phyloP scores from a whole-genome alignment of 2,113 vertebrate species.

The Pithys albifrons region DNA sequence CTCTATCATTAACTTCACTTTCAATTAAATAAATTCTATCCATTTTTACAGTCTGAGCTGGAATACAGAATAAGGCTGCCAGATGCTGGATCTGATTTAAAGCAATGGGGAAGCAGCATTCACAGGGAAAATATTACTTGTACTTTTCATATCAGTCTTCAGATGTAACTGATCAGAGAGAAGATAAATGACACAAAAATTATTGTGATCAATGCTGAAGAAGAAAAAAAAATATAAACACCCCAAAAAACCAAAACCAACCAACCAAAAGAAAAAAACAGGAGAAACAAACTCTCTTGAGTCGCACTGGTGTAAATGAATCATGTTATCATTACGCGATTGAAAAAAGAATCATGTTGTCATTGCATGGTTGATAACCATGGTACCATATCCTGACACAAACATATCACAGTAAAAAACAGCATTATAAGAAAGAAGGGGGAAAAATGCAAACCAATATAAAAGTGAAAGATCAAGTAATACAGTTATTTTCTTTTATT shows the following conservation, averaged over 20 bases:
- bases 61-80: neutral
- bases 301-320: neutral
- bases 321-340: neutral
- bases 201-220: accelerated
- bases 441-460: neutral
- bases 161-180: neutral
- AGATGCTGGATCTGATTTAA: neutral
- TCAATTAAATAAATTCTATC: constrained; percentile 3
- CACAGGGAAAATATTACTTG: neutral
- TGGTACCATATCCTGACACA: neutral
- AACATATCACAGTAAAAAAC: neutral
- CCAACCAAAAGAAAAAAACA: neutral
- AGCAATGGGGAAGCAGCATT: neutral
- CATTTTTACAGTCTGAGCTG: neutral
- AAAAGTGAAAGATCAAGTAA: neutral
- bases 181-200: neutral
- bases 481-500: neutral
- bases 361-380: neutral
- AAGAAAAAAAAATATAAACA: neutral
- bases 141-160: neutral
- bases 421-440: neutral
- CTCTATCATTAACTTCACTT: constrained; percentile 16
- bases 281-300: neutral
- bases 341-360: neutral
- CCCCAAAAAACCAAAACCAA: too few species aligned